Percentiles rank a stretch among this genome's conserved stretches.
phyloP scores from a whole-genome alignment of 2,888 invertebrate species.

The Cloeon dipterum region DNA sequence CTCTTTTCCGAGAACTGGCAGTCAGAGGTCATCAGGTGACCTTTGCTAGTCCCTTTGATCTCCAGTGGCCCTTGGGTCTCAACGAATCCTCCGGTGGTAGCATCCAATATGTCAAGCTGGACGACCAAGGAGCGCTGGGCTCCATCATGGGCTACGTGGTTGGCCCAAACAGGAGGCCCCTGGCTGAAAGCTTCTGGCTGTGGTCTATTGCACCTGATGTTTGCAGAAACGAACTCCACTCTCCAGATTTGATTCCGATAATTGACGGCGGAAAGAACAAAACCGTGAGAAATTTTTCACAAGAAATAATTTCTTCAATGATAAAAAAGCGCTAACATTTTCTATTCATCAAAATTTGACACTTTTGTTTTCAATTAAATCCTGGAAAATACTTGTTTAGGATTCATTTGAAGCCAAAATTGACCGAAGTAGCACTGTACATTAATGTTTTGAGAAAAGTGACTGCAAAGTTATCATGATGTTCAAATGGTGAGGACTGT shows the following conservation, averaged over 20 bases:
- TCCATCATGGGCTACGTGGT: background rate
- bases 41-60: slow-evolving; percentile 1
- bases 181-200: background rate
- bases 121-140: background rate
- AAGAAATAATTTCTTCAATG: too few species aligned
- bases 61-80: background rate
- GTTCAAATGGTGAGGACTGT: too few species aligned
- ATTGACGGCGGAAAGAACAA: background rate
- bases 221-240: background rate
- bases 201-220: background rate
- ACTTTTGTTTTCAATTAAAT: too few species aligned
- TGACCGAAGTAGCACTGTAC: too few species aligned
- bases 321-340: too few species aligned
- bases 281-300: background rate
- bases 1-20: slow-evolving; percentile 8
- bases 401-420: too few species aligned
- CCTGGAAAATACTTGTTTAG: too few species aligned
- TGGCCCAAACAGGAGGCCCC: background rate
- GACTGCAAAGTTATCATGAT: too few species aligned
- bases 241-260: background rate
- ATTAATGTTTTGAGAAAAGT: too few species aligned
- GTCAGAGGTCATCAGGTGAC: slow-evolving; percentile 9
- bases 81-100: background rate
- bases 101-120: background rate
- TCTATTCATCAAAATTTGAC: too few species aligned